phyloP scores from a whole-genome alignment of 2,797 vertebrate species.

The Florisuga fusca region DNA sequence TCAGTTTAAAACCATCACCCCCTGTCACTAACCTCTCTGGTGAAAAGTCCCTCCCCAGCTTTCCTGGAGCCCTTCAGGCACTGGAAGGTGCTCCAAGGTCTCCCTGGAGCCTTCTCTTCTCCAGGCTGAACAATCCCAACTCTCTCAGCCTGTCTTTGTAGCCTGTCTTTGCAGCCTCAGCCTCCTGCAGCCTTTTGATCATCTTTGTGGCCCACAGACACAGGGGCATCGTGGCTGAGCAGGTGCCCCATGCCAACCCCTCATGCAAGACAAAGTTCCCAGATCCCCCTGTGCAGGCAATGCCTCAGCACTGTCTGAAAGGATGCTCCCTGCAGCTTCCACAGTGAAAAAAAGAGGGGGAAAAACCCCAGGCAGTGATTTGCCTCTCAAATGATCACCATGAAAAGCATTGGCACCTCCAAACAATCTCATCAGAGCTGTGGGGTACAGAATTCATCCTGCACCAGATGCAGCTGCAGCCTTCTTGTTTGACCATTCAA shows the following conservation, averaged over 20 bases:
- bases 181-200: too few species aligned
- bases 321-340: not conserved
- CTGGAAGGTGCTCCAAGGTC: too few species aligned
- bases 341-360: not conserved
- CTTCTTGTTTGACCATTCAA: not conserved
- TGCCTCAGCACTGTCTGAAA: not conserved
- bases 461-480: accelerated
- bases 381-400: not conserved
- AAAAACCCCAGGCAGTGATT: not conserved
- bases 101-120: too few species aligned
- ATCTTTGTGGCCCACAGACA: too few species aligned
- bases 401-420: not conserved
- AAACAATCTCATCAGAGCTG: not conserved
- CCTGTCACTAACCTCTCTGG: too few species aligned
- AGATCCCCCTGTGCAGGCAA: not conserved
- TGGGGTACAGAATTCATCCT: not conserved
- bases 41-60: too few species aligned
- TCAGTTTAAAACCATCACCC: too few species aligned
- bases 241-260: not conserved
- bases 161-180: too few species aligned
- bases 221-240: too few species aligned
- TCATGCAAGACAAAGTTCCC: not conserved
- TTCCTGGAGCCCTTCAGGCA: too few species aligned
- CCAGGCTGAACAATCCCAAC: too few species aligned
- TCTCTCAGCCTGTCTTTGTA: too few species aligned